Percentiles rank a stretch among this genome's conserved stretches.
Conservation (phyloP, 2,113 vertebrate species). For the Malurus cyaneus region DNA sequence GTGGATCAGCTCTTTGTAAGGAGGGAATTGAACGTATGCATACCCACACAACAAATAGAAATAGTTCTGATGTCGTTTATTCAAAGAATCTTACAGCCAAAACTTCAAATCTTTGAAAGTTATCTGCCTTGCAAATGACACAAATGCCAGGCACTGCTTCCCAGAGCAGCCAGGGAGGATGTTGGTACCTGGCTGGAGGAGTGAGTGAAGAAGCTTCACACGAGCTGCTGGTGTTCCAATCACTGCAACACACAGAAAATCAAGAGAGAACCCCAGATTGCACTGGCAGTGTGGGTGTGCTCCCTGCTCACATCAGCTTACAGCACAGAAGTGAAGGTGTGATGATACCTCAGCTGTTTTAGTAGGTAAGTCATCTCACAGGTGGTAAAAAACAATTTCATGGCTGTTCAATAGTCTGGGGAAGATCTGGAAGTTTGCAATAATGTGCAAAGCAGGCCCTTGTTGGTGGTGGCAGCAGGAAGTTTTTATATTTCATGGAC, state of each 20-base stretch:
- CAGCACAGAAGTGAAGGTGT: not conserved
- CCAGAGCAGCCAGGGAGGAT: not conserved
- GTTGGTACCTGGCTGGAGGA: not conserved
- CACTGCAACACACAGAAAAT: rapidly evolving
- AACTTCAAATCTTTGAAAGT: not conserved
- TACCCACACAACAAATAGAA: not conserved
- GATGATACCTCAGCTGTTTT: not conserved
- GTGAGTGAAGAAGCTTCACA: not conserved
- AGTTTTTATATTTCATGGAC: not conserved
- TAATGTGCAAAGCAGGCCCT: rapidly evolving
- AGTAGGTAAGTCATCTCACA: not conserved
- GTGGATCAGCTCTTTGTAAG: not conserved
- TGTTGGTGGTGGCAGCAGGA: not conserved
- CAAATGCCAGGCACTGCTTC: not conserved
- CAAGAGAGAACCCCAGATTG: not conserved
- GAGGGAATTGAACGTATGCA: not conserved
- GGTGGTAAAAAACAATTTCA: not conserved
- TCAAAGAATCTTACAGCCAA: not conserved
- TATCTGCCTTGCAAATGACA: not conserved
- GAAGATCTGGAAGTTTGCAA: not conserved
- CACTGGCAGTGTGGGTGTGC: rapidly evolving
- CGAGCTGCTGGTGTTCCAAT: not conserved
- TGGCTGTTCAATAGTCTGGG: not conserved
- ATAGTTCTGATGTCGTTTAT: not conserved
- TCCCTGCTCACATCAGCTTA: not conserved